Base-by-base conservation (phyloP, 2,113 vertebrate species). In the Pithys albifrons region DNA sequence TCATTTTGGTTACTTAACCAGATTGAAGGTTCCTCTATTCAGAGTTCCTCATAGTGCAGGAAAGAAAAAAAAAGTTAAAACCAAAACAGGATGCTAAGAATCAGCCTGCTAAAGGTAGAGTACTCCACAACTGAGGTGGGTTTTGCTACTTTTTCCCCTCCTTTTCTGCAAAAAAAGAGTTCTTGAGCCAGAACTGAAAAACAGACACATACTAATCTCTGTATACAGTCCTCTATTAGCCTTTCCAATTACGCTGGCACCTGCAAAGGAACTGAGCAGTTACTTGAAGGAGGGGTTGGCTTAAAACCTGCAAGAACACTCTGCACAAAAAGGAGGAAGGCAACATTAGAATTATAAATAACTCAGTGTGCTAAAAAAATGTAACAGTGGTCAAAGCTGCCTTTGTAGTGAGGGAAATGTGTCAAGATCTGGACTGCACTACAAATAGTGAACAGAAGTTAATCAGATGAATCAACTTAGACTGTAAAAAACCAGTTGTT, bases 61-160 rank as follows among this genome's bases (percentile, higher is more conserved):
- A 94, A 96, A 94, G 70, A 46, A 71, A 85, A 81, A 81, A 77
- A 89, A 85, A 76, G 7, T 48, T 57, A 74, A 93, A 93, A 93
- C 86, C 86, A 95, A 96, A 95, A 96, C 88, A 97, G 95, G 96
- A 96, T 96, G 95, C 96, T 79, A 93, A 95, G 51, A 91, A 72
- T 49, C 80, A 85, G 69, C 12, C 41, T 87, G 62, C 86, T 92
- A 78, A 93, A 96, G 94, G 95, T 84, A 95, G 35, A 84, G 9
- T 43, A 24, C 91, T 96, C 61, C 54, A 79, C 37, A 78, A 24
- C 0, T 70, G 66, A 93, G 55, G 62, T 46, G 18, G 20, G 51
- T 64, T 73, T 67, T 88, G 46, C 35, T 80, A 24, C 57, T 31
- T 85, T 92, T 65, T 89, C 37, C 48, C 51, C 90, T 83, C 29